Evolutionary conservation across 2,888 invertebrate genomes (phyloP).

Genomic region (Phorcus lineatus): DNA sequence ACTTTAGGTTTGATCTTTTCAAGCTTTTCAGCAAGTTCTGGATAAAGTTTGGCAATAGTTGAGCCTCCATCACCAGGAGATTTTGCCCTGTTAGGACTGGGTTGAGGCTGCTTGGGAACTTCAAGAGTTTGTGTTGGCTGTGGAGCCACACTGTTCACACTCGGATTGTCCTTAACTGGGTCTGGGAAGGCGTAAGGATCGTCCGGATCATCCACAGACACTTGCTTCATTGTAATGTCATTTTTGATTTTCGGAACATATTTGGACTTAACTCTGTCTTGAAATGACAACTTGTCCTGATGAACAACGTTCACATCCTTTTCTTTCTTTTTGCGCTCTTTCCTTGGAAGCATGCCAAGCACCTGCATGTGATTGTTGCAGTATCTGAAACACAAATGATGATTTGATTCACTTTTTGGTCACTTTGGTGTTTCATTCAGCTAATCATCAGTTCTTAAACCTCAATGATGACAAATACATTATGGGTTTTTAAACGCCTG

Average conservation of each 20-base stretch:
- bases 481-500: too few relatives aligned
- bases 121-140: slow-evolving; percentile 16
- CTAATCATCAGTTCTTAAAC: too few relatives aligned
- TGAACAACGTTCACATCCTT: slow-evolving; percentile 26
- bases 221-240: slow-evolving; percentile 15
- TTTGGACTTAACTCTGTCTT: slow-evolving; percentile 62
- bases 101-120: slow-evolving; percentile 11
- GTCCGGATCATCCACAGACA: slow-evolving; percentile 61
- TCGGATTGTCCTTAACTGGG: slow-evolving; percentile 41
- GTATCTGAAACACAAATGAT: slow-evolving; percentile 66
- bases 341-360: slow-evolving; percentile 68
- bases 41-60: slow-evolving; percentile 71
- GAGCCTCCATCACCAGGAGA: slow-evolving; percentile 49
- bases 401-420: not conserved
- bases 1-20: slow-evolving; percentile 66
- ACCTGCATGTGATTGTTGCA: slow-evolving; percentile 78
- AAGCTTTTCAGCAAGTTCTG: slow-evolving; percentile 72
- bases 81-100: slow-evolving; percentile 32
- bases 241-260: slow-evolving; percentile 31
- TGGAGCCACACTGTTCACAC: slow-evolving; percentile 34
- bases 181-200: slow-evolving; percentile 71
- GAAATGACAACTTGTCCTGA: slow-evolving; percentile 56
- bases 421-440: not conserved
- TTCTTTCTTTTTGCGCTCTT: slow-evolving; percentile 64
- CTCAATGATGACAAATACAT: too few relatives aligned